A percentile compares a stretch with the other conserved stretches of the same genome.
phyloP scores from a whole-genome alignment of 2,113 vertebrate species.

The Trichechus manatus region DNA sequence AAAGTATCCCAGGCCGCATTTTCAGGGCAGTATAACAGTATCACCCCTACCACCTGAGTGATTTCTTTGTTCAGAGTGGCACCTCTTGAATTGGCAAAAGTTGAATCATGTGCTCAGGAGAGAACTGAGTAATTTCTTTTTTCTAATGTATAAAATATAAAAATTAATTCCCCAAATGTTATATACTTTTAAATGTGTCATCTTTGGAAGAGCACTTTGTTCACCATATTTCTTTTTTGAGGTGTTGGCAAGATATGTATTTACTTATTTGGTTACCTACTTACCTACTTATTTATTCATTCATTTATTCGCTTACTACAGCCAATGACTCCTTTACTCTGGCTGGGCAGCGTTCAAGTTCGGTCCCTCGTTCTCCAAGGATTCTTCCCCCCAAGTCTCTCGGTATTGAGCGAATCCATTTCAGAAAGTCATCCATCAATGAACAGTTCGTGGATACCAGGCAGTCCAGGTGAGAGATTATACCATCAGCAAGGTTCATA shows the following conservation, averaged over 20 bases:
- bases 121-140: background rate
- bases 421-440: constrained; percentile 88
- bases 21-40: no score
- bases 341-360: constrained; percentile 90
- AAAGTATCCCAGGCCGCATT: background rate
- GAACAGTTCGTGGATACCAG: constrained; percentile 88
- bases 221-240: background rate
- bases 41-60: background rate
- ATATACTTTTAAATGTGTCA: background rate
- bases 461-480: constrained; percentile 85
- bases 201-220: background rate
- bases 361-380: constrained; percentile 93
- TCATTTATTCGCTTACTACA: constrained; percentile 23
- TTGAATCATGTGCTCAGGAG: background rate
- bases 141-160: background rate
- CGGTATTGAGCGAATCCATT: constrained; percentile 88
- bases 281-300: background rate
- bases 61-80: background rate
- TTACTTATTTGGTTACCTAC: background rate
- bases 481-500: background rate
- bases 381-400: constrained; percentile 92
- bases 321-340: constrained; percentile 88
- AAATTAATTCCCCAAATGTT: background rate
- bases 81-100: background rate
- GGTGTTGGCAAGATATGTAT: background rate